Percentiles rank a stretch among this genome's conserved stretches.
These are phyloP conservation scores for Zonotrichia albicollis DNA, from an alignment of 2,797 vertebrate genomes.

Conservation along the genomic window DNA sequence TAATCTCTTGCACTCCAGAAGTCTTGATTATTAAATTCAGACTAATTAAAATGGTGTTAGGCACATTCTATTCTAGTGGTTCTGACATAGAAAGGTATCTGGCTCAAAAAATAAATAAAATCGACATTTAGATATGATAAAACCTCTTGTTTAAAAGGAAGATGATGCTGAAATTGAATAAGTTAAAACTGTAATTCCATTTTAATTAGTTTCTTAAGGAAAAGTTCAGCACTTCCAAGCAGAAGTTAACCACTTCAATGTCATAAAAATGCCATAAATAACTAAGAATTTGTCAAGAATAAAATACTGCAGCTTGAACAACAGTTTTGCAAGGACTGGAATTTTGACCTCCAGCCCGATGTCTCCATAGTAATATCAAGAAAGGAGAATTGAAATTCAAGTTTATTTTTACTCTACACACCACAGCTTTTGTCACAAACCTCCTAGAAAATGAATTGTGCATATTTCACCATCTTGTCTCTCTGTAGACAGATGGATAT, in stretches of 20 bases:
- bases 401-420: background rate
- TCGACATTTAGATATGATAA: background rate
- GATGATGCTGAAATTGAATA: background rate
- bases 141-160: background rate
- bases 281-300: background rate
- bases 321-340: background rate
- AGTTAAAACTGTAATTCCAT: background rate
- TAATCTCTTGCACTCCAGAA: background rate
- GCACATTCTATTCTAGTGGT: background rate
- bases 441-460: background rate
- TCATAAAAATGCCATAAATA: background rate
- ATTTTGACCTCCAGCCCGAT: background rate
- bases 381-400: background rate
- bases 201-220: background rate
- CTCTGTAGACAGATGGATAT: background rate
- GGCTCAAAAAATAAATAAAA: background rate
- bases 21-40: background rate
- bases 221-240: background rate
- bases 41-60: background rate
- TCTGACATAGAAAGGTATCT: background rate
- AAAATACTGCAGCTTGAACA: background rate
- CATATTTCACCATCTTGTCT: background rate
- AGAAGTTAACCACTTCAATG: background rate
- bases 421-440: conserved; percentile 2
- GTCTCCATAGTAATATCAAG: conserved; percentile 22